These are phyloP conservation scores for Calliopsis andreniformis DNA, from an alignment of 1,140 invertebrate genomes.

Conservation along the genomic window DNA sequence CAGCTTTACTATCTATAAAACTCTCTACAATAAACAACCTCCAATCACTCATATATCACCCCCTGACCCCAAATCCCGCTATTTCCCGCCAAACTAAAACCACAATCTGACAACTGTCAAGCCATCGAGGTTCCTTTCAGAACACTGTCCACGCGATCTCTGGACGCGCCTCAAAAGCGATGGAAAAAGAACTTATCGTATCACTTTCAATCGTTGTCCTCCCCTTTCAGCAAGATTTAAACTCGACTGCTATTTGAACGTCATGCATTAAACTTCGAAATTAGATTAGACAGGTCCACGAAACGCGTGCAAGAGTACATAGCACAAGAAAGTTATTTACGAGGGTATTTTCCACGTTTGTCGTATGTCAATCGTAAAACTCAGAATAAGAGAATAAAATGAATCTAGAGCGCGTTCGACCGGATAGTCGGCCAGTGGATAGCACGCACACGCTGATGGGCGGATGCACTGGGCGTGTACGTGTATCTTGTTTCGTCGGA, in stretches of 20 bases:
- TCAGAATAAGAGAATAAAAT: conserved; percentile 35
- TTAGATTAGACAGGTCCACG: background rate
- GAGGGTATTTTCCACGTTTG: background rate
- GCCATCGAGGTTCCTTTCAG: no score
- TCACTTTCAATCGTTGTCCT: background rate
- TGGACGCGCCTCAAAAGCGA: no score
- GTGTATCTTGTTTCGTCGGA: background rate
- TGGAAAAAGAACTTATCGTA: no score
- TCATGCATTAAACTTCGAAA: background rate
- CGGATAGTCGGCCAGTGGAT: conserved; percentile 19
- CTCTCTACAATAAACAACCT: no score
- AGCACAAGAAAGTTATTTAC: conserved; percentile 11
- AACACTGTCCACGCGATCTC: no score
- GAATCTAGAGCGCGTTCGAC: conserved; percentile 11
- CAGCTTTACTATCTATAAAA: no score
- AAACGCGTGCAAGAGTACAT: no score
- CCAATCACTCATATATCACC: no score
- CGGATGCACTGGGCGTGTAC: no score
- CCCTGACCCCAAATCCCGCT: no score
- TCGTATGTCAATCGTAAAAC: conserved; percentile 35
- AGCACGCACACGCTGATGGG: background rate
- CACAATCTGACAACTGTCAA: no score
- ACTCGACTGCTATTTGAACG: background rate
- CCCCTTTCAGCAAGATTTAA: background rate
- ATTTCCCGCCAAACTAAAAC: no score